phyloP scores from a whole-genome alignment of 2,113 vertebrate species.

The Alouatta palliata region DNA sequence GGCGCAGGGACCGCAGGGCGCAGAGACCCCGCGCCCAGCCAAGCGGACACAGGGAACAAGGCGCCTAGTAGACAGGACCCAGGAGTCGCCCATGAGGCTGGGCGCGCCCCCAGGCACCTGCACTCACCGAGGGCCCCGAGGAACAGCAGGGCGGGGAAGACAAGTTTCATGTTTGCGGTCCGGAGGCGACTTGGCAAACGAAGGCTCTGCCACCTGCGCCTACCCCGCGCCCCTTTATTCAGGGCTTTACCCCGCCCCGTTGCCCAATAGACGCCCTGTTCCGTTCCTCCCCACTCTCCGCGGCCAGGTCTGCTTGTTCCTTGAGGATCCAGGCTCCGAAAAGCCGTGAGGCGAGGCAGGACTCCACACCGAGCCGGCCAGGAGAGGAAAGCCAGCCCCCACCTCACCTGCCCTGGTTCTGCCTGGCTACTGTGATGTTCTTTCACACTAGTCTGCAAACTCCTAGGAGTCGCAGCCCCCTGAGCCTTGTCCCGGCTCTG shows the following conservation, averaged over 20 bases:
- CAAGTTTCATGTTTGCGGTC: slow-evolving; percentile 51
- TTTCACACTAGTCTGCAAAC: not conserved
- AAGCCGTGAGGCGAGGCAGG: too few relatives aligned
- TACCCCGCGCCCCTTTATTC: slow-evolving; percentile 51
- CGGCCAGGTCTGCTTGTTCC: not conserved
- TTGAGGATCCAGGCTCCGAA: not conserved
- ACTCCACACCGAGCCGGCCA: too few relatives aligned
- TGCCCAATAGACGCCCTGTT: not conserved
- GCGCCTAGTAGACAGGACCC: fast-evolving
- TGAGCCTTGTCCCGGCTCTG: not conserved
- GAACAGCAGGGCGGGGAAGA: not conserved
- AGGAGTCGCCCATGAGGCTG: not conserved
- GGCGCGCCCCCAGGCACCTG: not conserved
- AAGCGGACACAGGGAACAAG: fast-evolving
- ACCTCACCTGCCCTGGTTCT: not conserved
- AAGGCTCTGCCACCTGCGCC: not conserved
- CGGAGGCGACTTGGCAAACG: not conserved
- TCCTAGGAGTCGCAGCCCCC: not conserved
- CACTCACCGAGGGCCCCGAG: slow-evolving; percentile 67
- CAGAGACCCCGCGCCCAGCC: not conserved
- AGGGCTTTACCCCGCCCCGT: slow-evolving; percentile 37
- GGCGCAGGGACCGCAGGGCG: not conserved
- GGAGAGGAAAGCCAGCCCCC: not conserved
- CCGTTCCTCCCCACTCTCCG: too few relatives aligned
- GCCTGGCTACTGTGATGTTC: not conserved